Base-by-base conservation (phyloP, 2,888 invertebrate species). In the Pterobdella sp. region DNA sequence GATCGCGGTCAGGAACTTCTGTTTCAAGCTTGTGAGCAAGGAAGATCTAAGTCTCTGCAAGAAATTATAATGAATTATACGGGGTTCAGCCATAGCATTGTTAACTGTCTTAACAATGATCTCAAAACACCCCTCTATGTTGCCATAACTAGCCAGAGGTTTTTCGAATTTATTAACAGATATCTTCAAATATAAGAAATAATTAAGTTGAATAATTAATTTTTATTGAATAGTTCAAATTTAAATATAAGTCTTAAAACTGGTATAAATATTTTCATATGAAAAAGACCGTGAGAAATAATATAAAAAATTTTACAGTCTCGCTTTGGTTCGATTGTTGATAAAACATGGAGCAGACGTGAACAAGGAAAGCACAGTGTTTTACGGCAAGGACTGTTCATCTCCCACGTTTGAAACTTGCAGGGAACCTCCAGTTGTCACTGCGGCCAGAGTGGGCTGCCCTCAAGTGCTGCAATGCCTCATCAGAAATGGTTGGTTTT, bases 391-490 rank as follows among this genome's bases (percentile, higher is more conserved):
- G 22, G 77, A 77, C 64, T 73, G 72, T 34, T 60, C 67, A 26
- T 56, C 60, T 3, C 42, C 72, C 34, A 74, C 72, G 35, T 75
- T 77, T n/a, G 76, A 73, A 32, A 76, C 75, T 1, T 77, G 76
- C 36, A 66, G 74, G 10, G 77, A 77, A 68, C 74, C 76, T 1
- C 76, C 76, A 10, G 66, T 77, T 1, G 74, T 77, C 10, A 77
- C 77, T n/a, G 76, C 77, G 10, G 76, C 77, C 14, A 67, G 77
- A 22, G 63, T 72, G 26, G 76, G 74, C 22, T 69, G 70, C 64
- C 34, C 70, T 1, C 68, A 74, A 14, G 73, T 76, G n/a, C 49
- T 76, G 10, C 52, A 32, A 14, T 49, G 71, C 18, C 75, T 77
- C 34, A 35, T 77, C 4, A 49, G 69, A 35, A 67, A 64, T 31